Evolutionary conservation across 2,888 invertebrate genomes (phyloP), one percentile per base, ranked within the genome.

Genomic region (Heliconius hortense): DNA sequence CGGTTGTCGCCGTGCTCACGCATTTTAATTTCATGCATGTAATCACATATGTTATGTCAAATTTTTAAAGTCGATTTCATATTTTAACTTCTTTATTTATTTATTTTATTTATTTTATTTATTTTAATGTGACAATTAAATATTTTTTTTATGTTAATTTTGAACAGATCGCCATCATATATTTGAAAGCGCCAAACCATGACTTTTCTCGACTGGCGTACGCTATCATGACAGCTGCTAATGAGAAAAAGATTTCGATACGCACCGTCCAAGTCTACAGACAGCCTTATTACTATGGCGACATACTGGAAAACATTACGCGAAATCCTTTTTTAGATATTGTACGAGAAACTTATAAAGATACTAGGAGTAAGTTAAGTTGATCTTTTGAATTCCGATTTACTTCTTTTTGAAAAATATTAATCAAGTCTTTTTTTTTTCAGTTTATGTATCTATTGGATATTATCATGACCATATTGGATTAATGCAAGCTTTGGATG

Each of bases 391-490:
- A 4, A 26, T 21, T 43, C 1, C 1, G 10, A 28, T 26, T 15
- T 24, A 10, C 7, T 26, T 26, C 2, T 15, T 59, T 26, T 26
- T n/a, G 1, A 21, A 18, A 56, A 56, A 15, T 35, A 10, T 64
- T 43, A 43, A 15, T 35, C 1, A 8, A 24, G 28, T 59, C 77
- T 79, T 78, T 80, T 80, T 88, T n/a, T n/a, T 85, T n/a, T 48
- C 95, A 98, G 98, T 98, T 90, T 98, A 98, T 91, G 96, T 98
- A 59, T 96, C 98, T 81, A 95, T 98, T 81, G 98, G 98, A 1
- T 96, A 97, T 87, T 96, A 97, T 84, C 97, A 97, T 86, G 98
- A 98, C 85, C 98, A 98, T 88, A 95, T 98, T 80, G 98, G 98
- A 5, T 94, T 98, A n/a, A 96, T 98, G 96, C 95, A 97, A 76